Evolutionary conservation across 2,888 invertebrate genomes (phyloP), one percentile per base, ranked within the genome.

Genomic region (Hemistola chrysoprasaria): DNA sequence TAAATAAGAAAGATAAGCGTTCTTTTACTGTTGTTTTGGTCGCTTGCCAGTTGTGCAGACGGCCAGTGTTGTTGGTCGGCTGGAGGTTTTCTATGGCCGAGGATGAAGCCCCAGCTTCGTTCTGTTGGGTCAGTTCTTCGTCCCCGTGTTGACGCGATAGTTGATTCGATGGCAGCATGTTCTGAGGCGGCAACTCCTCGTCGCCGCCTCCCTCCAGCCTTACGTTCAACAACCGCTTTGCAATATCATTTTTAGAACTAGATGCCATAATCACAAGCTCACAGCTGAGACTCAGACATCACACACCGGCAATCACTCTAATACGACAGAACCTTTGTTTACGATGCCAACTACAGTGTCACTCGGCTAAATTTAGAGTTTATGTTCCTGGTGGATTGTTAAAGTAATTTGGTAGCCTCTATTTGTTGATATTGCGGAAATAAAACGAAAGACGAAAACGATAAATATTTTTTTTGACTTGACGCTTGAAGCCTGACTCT

Each of bases 1-100:
- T 90, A 35, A 90, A 90, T 6, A 90, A 71, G 47, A 90, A 95
- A 0, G 93, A 92, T 35, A 95, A 89, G 37, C 95, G 90, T 58
- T 95, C 95, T 62, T 94, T 93, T 11, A 95, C 91, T 0, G 93
- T 93, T 0, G 92, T 91, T 72, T 94, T 95, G 10, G 92, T 92
- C 11, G 94, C 93, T 74, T 95, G 95, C 92, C 92, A 92, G 67
- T 92, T 92, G 69, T 92, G 91, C 1, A 88, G 63, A 9, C 88
- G 79, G 1, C 85, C 84, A 0, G 78, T 72, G 58, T 80, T 85
- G 53, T 85, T 86, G 0, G 77, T 72, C 0, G 81, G 84, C 48
- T 80, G 84, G 0, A 84, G 53, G 40, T 83, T 84, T 37, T 88
- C 86, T 45, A 81, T 81, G 3, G 78, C 70, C 0, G 76, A 75